A percentile compares a stretch with the other conserved stretches of the same genome.
Conservation (phyloP, 53 echinoderm and acorn worm species). For the Pentamera pediparva region DNA sequence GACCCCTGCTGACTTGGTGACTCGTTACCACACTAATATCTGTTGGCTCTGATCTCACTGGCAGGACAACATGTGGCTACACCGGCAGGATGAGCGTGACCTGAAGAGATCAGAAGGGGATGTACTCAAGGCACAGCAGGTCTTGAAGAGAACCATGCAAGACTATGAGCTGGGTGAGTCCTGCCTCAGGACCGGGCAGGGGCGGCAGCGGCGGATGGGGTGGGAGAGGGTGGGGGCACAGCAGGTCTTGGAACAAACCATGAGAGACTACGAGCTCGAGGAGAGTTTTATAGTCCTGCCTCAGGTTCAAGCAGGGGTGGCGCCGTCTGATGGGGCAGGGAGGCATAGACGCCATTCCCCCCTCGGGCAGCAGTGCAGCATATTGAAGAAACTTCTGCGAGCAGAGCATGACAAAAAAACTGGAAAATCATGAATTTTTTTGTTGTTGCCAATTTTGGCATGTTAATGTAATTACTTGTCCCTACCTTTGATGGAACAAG, state of each 20-base stretch:
- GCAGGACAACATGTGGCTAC: constrained; percentile 98
- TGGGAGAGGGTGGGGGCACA: constrained; percentile 84
- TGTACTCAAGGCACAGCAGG: constrained; percentile 80
- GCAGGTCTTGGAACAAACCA: constrained; percentile 68
- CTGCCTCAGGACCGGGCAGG: constrained; percentile 13
- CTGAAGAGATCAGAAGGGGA: constrained; percentile 91
- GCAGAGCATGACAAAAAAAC: too few species aligned
- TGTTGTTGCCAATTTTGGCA: too few species aligned
- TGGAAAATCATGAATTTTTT: too few species aligned
- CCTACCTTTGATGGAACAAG: too few species aligned
- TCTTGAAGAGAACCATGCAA: constrained; percentile 80
- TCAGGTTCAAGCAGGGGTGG: neutral
- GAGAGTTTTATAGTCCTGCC: neutral
- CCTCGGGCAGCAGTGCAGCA: neutral
- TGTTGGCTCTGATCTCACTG: neutral
- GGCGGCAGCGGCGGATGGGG: constrained; percentile 74
- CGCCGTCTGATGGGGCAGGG: neutral
- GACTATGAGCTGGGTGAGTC: constrained; percentile 87
- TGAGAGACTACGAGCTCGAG: constrained; percentile 96
- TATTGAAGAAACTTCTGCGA: too few species aligned
- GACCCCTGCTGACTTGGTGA: too few species aligned
- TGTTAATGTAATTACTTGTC: too few species aligned
- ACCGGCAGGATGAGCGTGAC: constrained; percentile 92
- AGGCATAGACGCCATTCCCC: neutral
- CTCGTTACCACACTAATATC: neutral